These are phyloP conservation scores for Harpegnathos saltator DNA, from an alignment of 1,140 invertebrate genomes.

Conservation along the genomic window DNA sequence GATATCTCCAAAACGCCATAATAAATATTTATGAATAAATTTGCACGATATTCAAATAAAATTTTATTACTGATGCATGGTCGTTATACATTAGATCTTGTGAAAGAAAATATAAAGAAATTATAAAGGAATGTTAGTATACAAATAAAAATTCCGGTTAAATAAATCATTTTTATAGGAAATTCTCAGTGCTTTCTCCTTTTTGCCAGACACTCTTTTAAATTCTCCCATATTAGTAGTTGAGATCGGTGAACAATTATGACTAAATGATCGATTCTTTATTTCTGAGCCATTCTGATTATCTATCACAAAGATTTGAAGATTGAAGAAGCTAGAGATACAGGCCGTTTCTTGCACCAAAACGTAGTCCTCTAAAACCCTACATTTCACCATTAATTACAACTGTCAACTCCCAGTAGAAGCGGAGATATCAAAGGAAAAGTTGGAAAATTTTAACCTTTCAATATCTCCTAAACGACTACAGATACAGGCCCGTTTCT, in stretches of 20 bases:
- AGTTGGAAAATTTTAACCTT: too few relatives aligned
- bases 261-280: constrained; percentile 92
- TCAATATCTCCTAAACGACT: too few relatives aligned
- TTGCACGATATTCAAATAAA: constrained; percentile 3
- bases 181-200: constrained; percentile 94
- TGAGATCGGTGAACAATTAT: constrained; percentile 94
- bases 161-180: constrained; percentile 18
- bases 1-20: too few relatives aligned
- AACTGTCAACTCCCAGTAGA: too few relatives aligned
- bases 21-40: neutral
- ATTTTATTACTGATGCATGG: constrained; percentile 30
- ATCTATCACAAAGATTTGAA: constrained; percentile 97
- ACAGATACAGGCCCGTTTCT: too few relatives aligned
- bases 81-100: constrained; percentile 6
- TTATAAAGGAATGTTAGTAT: constrained; percentile 28
- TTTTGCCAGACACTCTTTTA: constrained; percentile 96
- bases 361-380: too few relatives aligned
- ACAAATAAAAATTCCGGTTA: constrained; percentile 27
- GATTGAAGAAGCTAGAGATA: too few relatives aligned
- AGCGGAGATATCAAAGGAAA: too few relatives aligned
- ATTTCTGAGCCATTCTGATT: constrained; percentile 95
- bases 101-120: neutral
- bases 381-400: too few relatives aligned
- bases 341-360: too few relatives aligned
- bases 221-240: constrained; percentile 98